Evolutionary conservation across 2,888 invertebrate species (phyloP).

Genomic region (Orthonychiurus folsomi): DNA sequence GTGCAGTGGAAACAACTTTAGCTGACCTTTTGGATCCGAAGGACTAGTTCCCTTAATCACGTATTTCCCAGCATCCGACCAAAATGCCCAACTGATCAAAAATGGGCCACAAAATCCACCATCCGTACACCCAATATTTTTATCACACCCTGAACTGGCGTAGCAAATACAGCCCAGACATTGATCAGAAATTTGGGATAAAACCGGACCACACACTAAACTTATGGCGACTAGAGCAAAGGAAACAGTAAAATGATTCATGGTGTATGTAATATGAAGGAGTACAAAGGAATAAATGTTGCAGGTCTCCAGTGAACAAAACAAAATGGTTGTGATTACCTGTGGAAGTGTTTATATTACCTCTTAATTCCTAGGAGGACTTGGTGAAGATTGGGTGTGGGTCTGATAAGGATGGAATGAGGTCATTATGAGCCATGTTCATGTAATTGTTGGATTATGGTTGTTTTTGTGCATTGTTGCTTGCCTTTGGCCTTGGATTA

Average conservation of each 20-base stretch:
- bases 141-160: conserved; percentile 42
- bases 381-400: too few species aligned
- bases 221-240: background rate
- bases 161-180: conserved; percentile 55
- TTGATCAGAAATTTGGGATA: conserved; percentile 41
- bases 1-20: too few species aligned
- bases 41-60: conserved; percentile 37
- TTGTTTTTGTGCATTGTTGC: too few species aligned
- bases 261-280: conserved; percentile 55
- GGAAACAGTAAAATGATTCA: too few species aligned
- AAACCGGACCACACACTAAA: background rate
- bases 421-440: too few species aligned
- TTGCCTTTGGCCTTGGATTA: too few species aligned
- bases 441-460: too few species aligned
- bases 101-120: conserved; percentile 42
- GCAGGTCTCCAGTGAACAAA: conserved; percentile 71
- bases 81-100: conserved; percentile 43
- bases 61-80: conserved; percentile 42
- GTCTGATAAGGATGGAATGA: too few species aligned
- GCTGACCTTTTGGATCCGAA: conserved; percentile 32
- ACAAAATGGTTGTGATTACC: conserved; percentile 82
- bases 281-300: conserved; percentile 58
- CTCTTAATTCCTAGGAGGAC: too few species aligned
- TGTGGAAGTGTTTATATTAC: conserved; percentile 76
- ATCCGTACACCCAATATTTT: conserved; percentile 32